These are phyloP conservation scores for Branchinecta lindahli DNA, from an alignment of 1,140 invertebrate genomes.

Conservation along the genomic window DNA sequence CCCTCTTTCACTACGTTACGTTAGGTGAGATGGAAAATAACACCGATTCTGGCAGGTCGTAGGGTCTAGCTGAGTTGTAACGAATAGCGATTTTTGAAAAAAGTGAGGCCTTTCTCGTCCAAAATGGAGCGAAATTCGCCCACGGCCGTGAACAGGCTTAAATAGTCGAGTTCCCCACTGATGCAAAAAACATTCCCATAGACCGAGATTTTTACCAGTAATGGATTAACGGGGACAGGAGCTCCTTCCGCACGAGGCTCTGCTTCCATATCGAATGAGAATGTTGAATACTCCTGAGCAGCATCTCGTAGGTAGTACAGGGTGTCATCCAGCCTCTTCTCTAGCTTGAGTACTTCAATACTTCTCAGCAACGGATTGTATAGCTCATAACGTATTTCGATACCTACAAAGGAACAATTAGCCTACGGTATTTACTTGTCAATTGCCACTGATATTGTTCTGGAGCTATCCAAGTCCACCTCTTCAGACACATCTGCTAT, in stretches of 20 bases:
- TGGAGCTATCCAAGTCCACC: too few relatives aligned
- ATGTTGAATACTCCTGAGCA: conserved; percentile 78
- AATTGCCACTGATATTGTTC: too few relatives aligned
- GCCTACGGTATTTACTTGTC: too few relatives aligned
- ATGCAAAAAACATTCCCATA: background rate
- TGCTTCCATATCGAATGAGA: conserved; percentile 78
- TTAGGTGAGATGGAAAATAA: too few relatives aligned
- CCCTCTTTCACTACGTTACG: too few relatives aligned
- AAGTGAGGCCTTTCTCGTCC: background rate
- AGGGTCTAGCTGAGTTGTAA: background rate
- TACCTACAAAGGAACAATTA: conserved; percentile 38
- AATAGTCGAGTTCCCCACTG: background rate
- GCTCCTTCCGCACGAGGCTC: conserved; percentile 57
- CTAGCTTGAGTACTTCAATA: conserved; percentile 76
- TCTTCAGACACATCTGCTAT: too few relatives aligned
- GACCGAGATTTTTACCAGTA: conserved; percentile 44
- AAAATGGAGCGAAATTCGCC: too few relatives aligned
- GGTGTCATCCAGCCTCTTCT: conserved; percentile 82
- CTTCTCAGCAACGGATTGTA: conserved; percentile 85
- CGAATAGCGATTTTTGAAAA: background rate
- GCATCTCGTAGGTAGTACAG: conserved; percentile 84
- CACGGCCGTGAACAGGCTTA: conserved; percentile 10
- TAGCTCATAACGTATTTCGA: conserved; percentile 75
- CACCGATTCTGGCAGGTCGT: too few relatives aligned
- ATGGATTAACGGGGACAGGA: conserved; percentile 67